Evolutionary conservation across 2,888 invertebrate species (phyloP).

Genomic region (Papilio protenor): DNA sequence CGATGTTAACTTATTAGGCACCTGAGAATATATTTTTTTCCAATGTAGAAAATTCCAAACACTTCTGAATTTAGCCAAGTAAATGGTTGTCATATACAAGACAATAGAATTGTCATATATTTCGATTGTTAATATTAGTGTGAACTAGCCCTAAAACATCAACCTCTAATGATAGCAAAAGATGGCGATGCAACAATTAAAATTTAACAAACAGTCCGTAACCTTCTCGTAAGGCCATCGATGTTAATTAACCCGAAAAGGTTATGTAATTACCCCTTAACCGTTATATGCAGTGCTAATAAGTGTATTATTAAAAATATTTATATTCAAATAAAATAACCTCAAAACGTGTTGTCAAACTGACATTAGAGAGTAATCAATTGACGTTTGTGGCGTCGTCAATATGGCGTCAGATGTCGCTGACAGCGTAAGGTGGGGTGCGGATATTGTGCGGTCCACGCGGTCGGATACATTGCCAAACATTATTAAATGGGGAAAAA

Average conservation of each 20-base stretch:
- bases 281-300: background rate
- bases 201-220: conserved; percentile 20
- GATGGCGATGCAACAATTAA: conserved; percentile 31
- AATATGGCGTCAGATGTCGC: conserved; percentile 39
- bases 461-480: background rate
- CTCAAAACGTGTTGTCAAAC: conserved; percentile 7
- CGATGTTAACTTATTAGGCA: background rate
- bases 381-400: conserved; percentile 30
- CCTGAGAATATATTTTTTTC: background rate
- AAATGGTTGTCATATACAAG: background rate
- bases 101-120: background rate
- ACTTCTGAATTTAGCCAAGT: background rate
- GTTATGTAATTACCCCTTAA: background rate
- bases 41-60: background rate
- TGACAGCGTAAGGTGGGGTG: conserved; percentile 35
- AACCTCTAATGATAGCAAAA: conserved; percentile 2
- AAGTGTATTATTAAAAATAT: background rate
- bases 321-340: background rate
- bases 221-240: background rate
- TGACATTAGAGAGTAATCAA: conserved; percentile 35
- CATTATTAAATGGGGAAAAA: conserved; percentile 13
- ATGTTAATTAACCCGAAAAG: background rate
- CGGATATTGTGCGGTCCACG: conserved; percentile 8
- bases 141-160: conserved; percentile 4
- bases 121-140: too few relatives aligned